Percentiles rank a stretch among this genome's conserved stretches.
Evolutionary conservation across 2,888 invertebrate species (phyloP).

Genomic region (Agonopterix arenella): DNA sequence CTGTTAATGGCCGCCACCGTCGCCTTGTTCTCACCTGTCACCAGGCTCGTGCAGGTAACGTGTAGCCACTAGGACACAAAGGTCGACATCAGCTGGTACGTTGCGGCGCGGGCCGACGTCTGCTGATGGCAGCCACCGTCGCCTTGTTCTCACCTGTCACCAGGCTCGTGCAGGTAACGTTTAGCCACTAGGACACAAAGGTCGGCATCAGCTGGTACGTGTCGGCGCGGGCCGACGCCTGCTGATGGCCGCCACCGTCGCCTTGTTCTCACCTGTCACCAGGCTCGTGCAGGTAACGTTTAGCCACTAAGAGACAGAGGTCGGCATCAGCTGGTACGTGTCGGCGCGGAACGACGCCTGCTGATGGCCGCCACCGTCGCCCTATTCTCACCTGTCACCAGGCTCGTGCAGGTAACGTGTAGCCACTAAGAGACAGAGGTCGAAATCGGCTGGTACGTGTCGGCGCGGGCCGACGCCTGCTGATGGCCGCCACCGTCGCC

Average conservation of each 20-base stretch:
- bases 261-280: constrained; percentile 44
- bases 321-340: constrained; percentile 96
- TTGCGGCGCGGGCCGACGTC: constrained; percentile 91
- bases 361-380: constrained; percentile 59
- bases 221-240: constrained; percentile 67
- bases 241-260: constrained; percentile 55
- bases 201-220: constrained; percentile 96
- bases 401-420: constrained; percentile 51
- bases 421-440: constrained; percentile 51
- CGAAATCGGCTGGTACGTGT: constrained; percentile 96
- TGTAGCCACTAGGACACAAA: neutral
- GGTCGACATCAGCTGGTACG: constrained; percentile 93
- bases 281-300: constrained; percentile 14
- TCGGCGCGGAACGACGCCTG: constrained; percentile 66
- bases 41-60: constrained; percentile 55
- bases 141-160: constrained; percentile 47
- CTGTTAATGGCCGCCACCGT: constrained; percentile 53
- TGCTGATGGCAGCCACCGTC: constrained; percentile 54
- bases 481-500: constrained; percentile 58
- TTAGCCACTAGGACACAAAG: constrained; percentile 40
- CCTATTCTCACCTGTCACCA: constrained; percentile 40
- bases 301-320: no score
- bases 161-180: constrained; percentile 54
- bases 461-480: constrained; percentile 48
- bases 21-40: constrained; percentile 47